Percentiles rank a stretch among this genome's conserved stretches.
Evolutionary conservation across 2,888 invertebrate species (phyloP).

Genomic region (Apeira syringaria): DNA sequence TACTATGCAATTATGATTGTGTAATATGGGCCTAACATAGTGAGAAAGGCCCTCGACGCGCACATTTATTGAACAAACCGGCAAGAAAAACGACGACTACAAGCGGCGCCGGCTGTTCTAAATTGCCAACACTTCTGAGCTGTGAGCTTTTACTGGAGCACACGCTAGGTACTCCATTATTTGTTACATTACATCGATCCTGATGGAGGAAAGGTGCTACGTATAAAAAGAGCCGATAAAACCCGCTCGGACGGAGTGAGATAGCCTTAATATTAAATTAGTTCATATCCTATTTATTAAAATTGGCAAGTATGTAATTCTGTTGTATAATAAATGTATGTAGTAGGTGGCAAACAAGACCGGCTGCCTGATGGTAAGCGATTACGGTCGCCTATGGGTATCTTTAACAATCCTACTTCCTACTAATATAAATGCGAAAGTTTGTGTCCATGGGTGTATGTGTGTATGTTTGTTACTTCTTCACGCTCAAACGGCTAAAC

Average conservation of each 20-base stretch:
- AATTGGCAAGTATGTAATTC: no score
- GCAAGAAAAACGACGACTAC: constrained; percentile 72
- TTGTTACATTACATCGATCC: constrained; percentile 65
- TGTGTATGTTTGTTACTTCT: no score
- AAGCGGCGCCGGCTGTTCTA: constrained; percentile 69
- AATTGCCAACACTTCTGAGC: constrained; percentile 72
- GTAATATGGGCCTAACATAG: constrained; percentile 58
- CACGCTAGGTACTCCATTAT: constrained; percentile 72
- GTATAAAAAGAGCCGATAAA: constrained; percentile 34
- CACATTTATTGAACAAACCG: constrained; percentile 73
- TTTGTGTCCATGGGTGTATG: no score
- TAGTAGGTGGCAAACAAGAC: no score
- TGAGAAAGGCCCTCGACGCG: constrained; percentile 58
- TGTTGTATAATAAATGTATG: no score
- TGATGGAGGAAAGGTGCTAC: constrained; percentile 39
- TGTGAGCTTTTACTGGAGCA: constrained; percentile 61
- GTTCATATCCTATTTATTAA: no score
- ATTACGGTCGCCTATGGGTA: no score
- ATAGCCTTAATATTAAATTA: no score
- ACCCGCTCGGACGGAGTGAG: constrained; percentile 27
- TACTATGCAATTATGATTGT: constrained; percentile 48
- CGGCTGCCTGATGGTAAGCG: no score
- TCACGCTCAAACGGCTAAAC: no score
- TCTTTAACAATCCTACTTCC: no score
- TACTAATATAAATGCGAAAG: no score